A percentile compares a stretch with the other conserved stretches of the same genome.
phyloP scores from a whole-genome alignment of 2,797 vertebrate genomes.

The Sebastes melanostomus region DNA sequence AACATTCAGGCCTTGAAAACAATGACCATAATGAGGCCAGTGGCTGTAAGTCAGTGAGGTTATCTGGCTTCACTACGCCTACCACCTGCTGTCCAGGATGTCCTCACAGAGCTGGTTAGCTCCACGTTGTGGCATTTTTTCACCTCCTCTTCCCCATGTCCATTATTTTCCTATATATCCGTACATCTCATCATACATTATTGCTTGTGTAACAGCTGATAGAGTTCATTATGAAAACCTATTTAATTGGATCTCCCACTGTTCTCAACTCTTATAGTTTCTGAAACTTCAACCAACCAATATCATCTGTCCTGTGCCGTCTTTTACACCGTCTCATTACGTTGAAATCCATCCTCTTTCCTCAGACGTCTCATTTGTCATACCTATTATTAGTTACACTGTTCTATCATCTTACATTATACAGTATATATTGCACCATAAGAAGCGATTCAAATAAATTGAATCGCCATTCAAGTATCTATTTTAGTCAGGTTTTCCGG shows the following conservation, averaged over 20 bases:
- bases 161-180: background rate
- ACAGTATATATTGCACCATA: background rate
- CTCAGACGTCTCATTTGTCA: slow-evolving; percentile 5
- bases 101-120: background rate
- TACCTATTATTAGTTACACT: slow-evolving; percentile 30
- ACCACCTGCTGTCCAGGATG: background rate
- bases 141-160: background rate
- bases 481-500: slow-evolving; percentile 8
- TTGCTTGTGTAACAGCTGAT: background rate
- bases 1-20: background rate
- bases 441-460: slow-evolving; percentile 15
- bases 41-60: background rate
- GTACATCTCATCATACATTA: background rate
- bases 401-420: slow-evolving; percentile 9
- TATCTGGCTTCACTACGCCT: background rate
- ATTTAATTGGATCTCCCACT: background rate
- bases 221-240: background rate
- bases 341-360: background rate
- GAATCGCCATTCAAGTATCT: slow-evolving; percentile 31
- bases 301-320: background rate
- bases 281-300: slow-evolving; percentile 9
- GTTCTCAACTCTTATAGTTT: background rate
- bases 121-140: background rate
- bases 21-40: background rate
- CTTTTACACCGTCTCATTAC: slow-evolving; percentile 19